These are phyloP conservation scores for Eupithecia inturbata DNA, from an alignment of 2,888 invertebrate genomes.

Conservation along the genomic window DNA sequence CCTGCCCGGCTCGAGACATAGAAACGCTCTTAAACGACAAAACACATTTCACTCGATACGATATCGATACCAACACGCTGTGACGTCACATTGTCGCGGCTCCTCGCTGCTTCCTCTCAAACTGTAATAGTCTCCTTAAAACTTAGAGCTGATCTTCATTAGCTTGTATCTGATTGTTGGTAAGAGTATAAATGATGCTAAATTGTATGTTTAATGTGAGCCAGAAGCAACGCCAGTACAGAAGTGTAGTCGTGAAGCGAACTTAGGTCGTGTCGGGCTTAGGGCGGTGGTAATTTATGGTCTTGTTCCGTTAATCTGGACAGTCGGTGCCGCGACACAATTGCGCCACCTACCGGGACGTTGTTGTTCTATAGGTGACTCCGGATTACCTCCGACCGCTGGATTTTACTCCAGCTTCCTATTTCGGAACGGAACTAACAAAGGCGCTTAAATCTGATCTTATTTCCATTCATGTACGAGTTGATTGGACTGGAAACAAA, in stretches of 20 bases:
- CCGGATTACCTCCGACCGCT: constrained; percentile 3
- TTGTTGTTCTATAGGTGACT: constrained; percentile 4
- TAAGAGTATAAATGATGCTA: neutral
- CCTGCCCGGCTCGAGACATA: constrained; percentile 54
- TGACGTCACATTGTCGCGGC: constrained; percentile 12
- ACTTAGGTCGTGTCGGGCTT: neutral
- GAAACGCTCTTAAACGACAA: constrained; percentile 65
- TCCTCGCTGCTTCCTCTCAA: neutral
- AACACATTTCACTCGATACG: constrained; percentile 50
- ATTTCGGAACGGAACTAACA: neutral
- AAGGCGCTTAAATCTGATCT: neutral
- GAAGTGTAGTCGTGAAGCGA: neutral
- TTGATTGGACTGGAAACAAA: neutral
- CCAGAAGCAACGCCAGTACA: neutral
- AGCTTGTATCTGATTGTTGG: neutral
- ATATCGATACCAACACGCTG: constrained; percentile 20
- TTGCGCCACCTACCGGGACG: constrained; percentile 2
- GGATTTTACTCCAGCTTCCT: neutral
- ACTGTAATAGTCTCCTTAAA: neutral
- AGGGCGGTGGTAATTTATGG: constrained; percentile 1
- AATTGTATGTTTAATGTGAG: constrained; percentile 3
- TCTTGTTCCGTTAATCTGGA: constrained; percentile 4
- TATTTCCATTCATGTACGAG: neutral
- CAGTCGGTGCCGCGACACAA: neutral
- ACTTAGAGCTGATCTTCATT: neutral